Base-by-base conservation (phyloP, 2,113 vertebrate species). In the Malurus cyaneus region DNA sequence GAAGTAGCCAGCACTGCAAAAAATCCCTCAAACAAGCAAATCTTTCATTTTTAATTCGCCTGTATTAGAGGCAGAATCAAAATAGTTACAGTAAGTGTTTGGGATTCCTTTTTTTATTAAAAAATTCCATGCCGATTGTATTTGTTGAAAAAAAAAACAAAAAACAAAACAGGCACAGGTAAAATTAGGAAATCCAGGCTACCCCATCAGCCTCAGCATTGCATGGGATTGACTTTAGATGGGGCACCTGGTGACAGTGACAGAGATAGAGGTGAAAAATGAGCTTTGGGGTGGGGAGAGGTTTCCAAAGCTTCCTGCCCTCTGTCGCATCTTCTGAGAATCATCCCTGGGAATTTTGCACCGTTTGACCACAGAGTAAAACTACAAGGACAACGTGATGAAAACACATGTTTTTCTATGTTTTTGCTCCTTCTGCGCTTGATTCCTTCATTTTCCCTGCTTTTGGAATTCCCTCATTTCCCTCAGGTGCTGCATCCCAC, bases 81-180 rank as follows among this genome's bases (percentile, higher is more conserved):
- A 97, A 96, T 95, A 96, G 94, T 95, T 96, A 92, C 85, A 95
- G 88, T 88, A 90, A 96, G 97, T 96, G 96, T 97, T 98, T 97
- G 96, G 91, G 95, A 97, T 98, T 98, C 97, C 97, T 98, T 95
- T 96, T 97, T 90, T 97, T 98, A 97, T 97, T 98, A 97, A 98
- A 98, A 98, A 97, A 97, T 98, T 97, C 98, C 97, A 97, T 67
- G 59, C 62, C 26, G 52, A 95, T 96, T 91, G 86, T 97, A 66
- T 93, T 97, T 94, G 92, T 32, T 52, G 57, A 74, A 80, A 46
- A 79, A 86, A 49, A 23, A 95, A n/a, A n/a, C n/a, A n/a, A 25
- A 41, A 79, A 84, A 39, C 39, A 95, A 25, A 61, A 86, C 67
- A 62, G 89, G 93, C 80, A 78, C 5, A 95, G 96, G 86, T 97